Base-by-base conservation (phyloP, 2,888 invertebrate genomes). In the Miltochrista miniata region DNA sequence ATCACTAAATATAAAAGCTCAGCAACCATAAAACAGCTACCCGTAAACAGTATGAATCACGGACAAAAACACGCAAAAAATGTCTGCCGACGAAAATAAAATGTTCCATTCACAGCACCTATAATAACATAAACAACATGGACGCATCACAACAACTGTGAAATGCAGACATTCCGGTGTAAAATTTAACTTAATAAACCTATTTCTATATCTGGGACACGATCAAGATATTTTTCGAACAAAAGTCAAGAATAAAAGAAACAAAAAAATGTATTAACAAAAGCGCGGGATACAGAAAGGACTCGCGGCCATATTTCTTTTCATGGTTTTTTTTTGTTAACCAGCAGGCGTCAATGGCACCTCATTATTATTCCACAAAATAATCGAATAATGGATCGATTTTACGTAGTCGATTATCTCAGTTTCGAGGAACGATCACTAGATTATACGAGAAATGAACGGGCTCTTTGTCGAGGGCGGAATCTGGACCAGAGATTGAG, bases 351-450 rank as follows among this genome's bases (percentile, higher is more conserved):
- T 83, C 82, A 82, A 83, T 81, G 70, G 75, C 73, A 73, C 72
- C 81, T 86, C 82, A 80, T 85, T 85, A 85, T 85, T 84, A 85
- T 84, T 79, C 83, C 72, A 76, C 72, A 76, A 81, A 80, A 83
- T 84, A 85, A 84, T 84, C 80, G 66, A 68, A 68, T 66, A 85
- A 82, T 72, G 73, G 74, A 67, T 72, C 76, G 76, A 79, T 79
- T 78, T 75, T 64, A 70, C 67, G 70, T 59, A 57, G 64, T 61
- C 78, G 84, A 82, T 83, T 84, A 84, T 84, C 84, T 81, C 63
- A 66, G 69, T 76, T 83, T 82, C 80, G 66, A 64, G 73, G 81
- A 83, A 83, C 74, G 79, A 78, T 78, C 76, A 64, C 55, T 68
- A 72, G 76, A 81, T 81, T 79, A 78, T 75, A 71, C 64, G 58